Base-by-base conservation (phyloP, 2,797 vertebrate genomes). In the Scolopax bukidnonensis region DNA sequence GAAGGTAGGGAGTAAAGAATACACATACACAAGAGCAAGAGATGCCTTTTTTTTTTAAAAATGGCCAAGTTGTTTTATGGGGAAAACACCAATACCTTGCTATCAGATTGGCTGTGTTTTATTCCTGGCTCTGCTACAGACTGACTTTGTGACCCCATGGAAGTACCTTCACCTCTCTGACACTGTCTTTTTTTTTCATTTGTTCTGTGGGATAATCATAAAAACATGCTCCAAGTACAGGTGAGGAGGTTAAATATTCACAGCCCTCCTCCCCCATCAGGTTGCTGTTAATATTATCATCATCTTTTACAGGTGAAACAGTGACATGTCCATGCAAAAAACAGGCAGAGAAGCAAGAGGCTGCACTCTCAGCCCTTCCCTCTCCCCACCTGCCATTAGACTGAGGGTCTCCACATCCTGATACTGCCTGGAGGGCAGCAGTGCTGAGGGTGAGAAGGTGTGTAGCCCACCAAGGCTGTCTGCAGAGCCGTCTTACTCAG, bases 241-340 rank as follows among this genome's bases (percentile, higher is more conserved):
- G 11, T 75, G 65, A 61, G 38, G n/a, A 75, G 28, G 38, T 93
- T 87, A 89, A 93, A 65, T 90, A 77, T 87, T 95, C 64, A 48
- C 45, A 45, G 38, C 7, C 38, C 32, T 87, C 51, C 50, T 94
- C 28, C 36, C 30, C 24, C 7, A 13, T 79, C 68, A 74, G 21
- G 30, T 71, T 70, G 21, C 12, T 84, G 28, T 80, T 92, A 36
- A 50, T 28, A 19, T 74, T 63, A 76, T 28, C 40, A 76, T 28
- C 40, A 51, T 45, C 78, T 75, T 93, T 84, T 83, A 50, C 51
- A 90, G 77, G 60, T 93, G 30, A 83, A 78, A 67, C 25, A 64
- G 50, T 71, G 76, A 50, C 24, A 8, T 21, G 38, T 71, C 24
- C 38, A n/a, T 51, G 32, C 23, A 71, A 47, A 90, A 80, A 6